Conservation (phyloP, 1,140 invertebrate genomes). For the Rhyacophila brunnea region DNA sequence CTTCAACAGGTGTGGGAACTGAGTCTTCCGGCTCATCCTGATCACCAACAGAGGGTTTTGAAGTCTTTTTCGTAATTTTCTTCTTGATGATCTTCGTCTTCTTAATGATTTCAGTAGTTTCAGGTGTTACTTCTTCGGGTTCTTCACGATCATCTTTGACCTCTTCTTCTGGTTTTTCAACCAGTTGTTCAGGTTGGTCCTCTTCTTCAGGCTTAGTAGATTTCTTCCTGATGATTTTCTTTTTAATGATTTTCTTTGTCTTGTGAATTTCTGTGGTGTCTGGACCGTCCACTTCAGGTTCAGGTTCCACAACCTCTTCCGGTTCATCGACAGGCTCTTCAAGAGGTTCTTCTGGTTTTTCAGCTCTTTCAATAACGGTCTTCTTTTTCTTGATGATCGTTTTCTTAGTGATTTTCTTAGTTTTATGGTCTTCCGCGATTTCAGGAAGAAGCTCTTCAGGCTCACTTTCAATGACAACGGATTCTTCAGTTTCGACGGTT, state of each 20-base stretch:
- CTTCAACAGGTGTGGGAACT: slow-evolving; percentile 27
- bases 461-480: too few species aligned
- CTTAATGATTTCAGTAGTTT: slow-evolving; percentile 13
- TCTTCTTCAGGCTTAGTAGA: slow-evolving; percentile 42
- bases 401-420: slow-evolving; percentile 1
- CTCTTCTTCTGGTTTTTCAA: slow-evolving; percentile 25
- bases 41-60: too few species aligned
- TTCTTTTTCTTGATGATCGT: slow-evolving; percentile 29
- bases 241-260: slow-evolving; percentile 26
- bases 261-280: background rate
- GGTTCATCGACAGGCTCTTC: background rate
- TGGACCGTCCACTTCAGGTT: too few species aligned
- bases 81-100: too few species aligned
- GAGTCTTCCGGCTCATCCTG: background rate
- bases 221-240: slow-evolving; percentile 41
- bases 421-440: background rate
- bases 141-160: background rate
- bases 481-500: too few species aligned
- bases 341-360: slow-evolving; percentile 14
- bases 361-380: background rate
- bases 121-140: background rate
- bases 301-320: background rate
- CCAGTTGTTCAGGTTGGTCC: slow-evolving; percentile 32
- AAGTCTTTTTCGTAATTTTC: too few species aligned
- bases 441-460: background rate